Evolutionary conservation across 2,797 vertebrate genomes (phyloP), one percentile per base, ranked within the genome.

Genomic region (Oreochromis grahami): DNA sequence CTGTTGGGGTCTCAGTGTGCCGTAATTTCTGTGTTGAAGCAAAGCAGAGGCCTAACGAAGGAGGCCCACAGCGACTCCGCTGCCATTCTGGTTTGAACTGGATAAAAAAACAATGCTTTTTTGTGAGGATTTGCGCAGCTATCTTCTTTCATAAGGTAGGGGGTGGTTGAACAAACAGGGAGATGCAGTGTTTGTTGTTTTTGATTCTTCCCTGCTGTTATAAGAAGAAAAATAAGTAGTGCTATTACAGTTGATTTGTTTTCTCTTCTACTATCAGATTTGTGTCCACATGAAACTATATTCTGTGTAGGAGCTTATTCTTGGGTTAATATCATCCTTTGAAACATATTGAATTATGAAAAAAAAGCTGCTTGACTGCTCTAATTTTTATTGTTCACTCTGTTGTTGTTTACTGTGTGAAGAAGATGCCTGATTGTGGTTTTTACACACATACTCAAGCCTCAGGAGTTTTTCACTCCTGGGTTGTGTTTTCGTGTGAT

Each of bases 81-180:
- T 84, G 84, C 81, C 81, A 15, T 83, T 91, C 93, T 90, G 90
- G 91, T 92, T 93, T 89, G 72, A 92, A 90, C 90, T 86, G 88
- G 92, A 94, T 91, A 38, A 89, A 91, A 91, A 94, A 90, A 94
- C 90, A 87, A 88, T 76, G 74, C 45, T 86, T 80, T 90, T 87
- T 83, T 92, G 86, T 88, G 53, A 76, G 70, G 24, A 17, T 82
- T 88, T 83, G 26, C 74, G 24, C 72, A 76, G 79, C 81, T 83
- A 55, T 89, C 84, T 76, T 72, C 74, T 86, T 89, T 91, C 78
- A 82, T 79, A 70, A 65, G 51, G 48, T 38, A 60, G 84, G 60
- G 50, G 36, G 7, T 36, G 70, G 78, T 48, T 6, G 41, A 78
- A 65, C 8, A 12, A 51, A 72, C 21, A 24, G 32, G 51, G 79